Conservation (phyloP, 2,113 vertebrate species). For the Pagrus major region DNA sequence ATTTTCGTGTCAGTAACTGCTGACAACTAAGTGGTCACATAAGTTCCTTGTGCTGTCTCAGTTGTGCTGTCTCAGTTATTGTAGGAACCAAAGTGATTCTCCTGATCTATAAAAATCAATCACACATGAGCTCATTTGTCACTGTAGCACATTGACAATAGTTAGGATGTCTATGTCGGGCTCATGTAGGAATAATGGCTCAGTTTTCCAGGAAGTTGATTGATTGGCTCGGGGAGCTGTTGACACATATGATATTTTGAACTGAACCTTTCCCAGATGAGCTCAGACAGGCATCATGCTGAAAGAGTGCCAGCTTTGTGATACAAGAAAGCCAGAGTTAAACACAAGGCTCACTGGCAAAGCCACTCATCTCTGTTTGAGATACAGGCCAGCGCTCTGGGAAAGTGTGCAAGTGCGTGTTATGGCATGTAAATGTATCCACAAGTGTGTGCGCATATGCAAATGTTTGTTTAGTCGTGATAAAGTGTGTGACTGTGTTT, state of each 20-base stretch:
- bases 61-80: neutral
- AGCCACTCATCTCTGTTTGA: neutral
- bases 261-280: neutral
- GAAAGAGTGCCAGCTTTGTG: conserved; percentile 2
- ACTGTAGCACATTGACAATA: neutral
- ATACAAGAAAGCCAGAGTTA: neutral
- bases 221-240: neutral
- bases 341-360: neutral
- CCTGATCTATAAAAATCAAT: neutral
- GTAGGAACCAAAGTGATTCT: neutral
- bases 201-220: neutral
- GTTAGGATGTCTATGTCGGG: neutral
- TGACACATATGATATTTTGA: neutral
- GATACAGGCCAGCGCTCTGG: neutral
- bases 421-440: neutral
- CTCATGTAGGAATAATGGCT: neutral
- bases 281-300: conserved; percentile 10
- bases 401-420: neutral
- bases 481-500: neutral
- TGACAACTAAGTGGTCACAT: neutral
- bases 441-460: neutral
- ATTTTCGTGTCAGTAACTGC: too few relatives aligned
- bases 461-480: conserved; percentile 5
- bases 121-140: neutral
- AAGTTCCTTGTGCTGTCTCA: too few relatives aligned